phyloP scores from a whole-genome alignment of 2,888 invertebrate species.

The Hypomecis punctinalis region DNA sequence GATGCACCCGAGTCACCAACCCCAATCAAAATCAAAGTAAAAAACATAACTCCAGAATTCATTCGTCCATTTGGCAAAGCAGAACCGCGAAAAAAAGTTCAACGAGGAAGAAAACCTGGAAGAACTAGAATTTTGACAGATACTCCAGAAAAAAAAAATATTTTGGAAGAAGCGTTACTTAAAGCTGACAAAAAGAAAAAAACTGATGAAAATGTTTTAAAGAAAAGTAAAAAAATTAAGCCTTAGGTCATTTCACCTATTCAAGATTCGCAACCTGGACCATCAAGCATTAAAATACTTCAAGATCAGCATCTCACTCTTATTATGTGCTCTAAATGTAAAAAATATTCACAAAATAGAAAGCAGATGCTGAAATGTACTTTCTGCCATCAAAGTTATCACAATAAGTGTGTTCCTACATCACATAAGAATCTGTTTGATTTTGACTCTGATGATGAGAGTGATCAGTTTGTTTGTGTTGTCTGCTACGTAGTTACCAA shows the following conservation, averaged over 20 bases:
- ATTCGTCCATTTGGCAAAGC: neutral
- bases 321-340: neutral
- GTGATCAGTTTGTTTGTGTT: too few relatives aligned
- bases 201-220: neutral
- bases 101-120: neutral
- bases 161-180: too few relatives aligned
- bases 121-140: neutral
- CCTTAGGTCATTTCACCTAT: too few relatives aligned
- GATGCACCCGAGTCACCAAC: neutral
- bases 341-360: neutral
- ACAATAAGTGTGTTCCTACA: too few relatives aligned
- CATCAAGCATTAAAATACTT: neutral
- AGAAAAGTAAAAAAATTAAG: neutral
- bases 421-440: too few relatives aligned
- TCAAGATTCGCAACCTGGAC: neutral
- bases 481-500: slow-evolving; percentile 21
- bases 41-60: neutral
- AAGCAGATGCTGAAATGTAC: neutral
- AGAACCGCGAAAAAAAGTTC: neutral
- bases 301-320: neutral
- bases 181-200: too few relatives aligned
- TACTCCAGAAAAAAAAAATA: neutral
- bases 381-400: slow-evolving; percentile 3
- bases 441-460: too few relatives aligned
- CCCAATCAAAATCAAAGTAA: neutral